These are phyloP conservation scores for Holocentrus rufus DNA, from an alignment of 2,797 vertebrate species.

Conservation along the genomic window DNA sequence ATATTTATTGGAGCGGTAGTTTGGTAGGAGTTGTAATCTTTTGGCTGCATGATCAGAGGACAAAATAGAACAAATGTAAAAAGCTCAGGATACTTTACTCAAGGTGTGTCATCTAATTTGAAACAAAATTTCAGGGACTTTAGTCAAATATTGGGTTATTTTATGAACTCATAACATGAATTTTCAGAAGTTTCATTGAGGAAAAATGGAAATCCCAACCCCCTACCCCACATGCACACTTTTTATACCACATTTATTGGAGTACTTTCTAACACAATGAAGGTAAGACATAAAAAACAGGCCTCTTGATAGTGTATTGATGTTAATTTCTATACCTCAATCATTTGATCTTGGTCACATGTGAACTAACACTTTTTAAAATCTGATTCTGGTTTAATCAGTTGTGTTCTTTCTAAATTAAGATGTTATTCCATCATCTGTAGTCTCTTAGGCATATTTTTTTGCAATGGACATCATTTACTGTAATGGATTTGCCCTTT, in stretches of 20 bases:
- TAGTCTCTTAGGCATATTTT: constrained; percentile 25
- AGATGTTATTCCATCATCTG: constrained; percentile 19
- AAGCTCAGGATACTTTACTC: no score
- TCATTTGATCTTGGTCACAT: background rate
- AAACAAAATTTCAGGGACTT: no score
- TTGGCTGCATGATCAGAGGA: no score
- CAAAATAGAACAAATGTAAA: no score
- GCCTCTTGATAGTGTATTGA: no score
- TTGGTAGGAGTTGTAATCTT: background rate
- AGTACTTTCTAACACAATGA: background rate
- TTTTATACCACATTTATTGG: constrained; percentile 26
- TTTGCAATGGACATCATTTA: constrained; percentile 36
- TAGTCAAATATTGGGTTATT: background rate
- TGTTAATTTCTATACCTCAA: background rate
- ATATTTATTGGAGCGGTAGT: constrained; percentile 9
- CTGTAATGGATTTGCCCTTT: constrained; percentile 44
- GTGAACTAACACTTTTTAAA: no score
- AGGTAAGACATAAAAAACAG: background rate
- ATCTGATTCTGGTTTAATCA: constrained; percentile 2
- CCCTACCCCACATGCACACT: background rate
- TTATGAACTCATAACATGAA: background rate
- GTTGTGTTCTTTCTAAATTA: constrained; percentile 14
- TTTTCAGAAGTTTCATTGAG: background rate
- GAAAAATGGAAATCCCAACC: background rate
- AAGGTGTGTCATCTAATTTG: no score